A percentile compares a stretch with the other conserved stretches of the same genome.
Conservation (phyloP, 2,113 vertebrate genomes). For the Anoura caudifer region DNA sequence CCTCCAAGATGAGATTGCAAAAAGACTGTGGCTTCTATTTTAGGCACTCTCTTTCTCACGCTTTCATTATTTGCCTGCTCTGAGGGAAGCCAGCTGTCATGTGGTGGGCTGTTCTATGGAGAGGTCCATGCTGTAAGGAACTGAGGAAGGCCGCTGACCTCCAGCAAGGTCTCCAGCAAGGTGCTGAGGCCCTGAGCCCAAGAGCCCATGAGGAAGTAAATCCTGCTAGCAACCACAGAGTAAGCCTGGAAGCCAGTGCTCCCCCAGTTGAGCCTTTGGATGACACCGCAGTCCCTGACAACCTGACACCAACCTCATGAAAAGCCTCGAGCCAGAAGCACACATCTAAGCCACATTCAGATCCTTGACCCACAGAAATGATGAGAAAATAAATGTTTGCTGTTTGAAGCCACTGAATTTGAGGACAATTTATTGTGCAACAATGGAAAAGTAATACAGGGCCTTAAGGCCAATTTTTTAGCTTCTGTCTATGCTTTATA, state of each 20-base stretch:
- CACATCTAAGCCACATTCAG: neutral
- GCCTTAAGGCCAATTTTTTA: neutral
- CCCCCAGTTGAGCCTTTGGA: neutral
- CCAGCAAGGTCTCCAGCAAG: neutral
- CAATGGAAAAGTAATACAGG: neutral
- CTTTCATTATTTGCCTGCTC: neutral
- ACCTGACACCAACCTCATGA: neutral
- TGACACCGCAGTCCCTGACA: neutral
- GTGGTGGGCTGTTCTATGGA: neutral
- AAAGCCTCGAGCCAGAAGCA: neutral
- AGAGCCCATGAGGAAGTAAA: neutral
- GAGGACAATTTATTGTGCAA: neutral
- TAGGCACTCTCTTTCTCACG: neutral
- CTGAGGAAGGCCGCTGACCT: neutral
- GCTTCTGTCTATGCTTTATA: neutral
- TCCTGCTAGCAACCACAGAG: neutral
- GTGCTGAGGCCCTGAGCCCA: neutral
- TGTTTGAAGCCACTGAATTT: neutral
- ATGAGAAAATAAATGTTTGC: neutral
- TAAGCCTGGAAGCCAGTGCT: neutral
- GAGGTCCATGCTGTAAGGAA: neutral
- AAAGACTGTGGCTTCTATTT: neutral
- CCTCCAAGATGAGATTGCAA: neutral
- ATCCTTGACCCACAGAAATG: neutral
- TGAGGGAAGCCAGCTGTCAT: neutral